These are phyloP conservation scores for Coracias cyanogaster DNA, from an alignment of 2,797 vertebrate genomes.

Conservation along the genomic window DNA sequence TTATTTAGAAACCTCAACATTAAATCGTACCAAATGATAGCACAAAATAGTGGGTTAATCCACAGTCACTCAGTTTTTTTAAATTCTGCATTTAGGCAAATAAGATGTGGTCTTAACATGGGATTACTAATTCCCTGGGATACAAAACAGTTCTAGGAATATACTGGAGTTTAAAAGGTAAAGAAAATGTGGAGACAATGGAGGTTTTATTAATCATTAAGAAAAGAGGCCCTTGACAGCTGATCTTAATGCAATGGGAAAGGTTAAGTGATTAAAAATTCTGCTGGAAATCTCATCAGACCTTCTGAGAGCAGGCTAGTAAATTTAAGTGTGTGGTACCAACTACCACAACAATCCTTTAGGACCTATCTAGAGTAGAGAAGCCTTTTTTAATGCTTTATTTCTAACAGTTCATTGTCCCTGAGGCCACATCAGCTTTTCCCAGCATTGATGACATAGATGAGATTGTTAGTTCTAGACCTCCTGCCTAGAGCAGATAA, in stretches of 20 bases:
- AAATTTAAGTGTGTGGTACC: conserved; percentile 26
- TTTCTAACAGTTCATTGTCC: conserved; percentile 20
- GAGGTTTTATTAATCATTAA: conserved; percentile 1
- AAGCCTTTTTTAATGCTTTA: conserved; percentile 28
- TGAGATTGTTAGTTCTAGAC: conserved; percentile 42
- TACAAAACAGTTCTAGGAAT: not conserved
- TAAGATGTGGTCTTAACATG: not conserved
- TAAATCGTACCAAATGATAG: not conserved
- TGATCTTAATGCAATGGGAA: conserved; percentile 36
- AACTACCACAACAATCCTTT: not conserved
- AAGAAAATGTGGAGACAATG: not conserved
- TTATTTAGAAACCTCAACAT: not conserved
- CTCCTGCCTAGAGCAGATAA: conserved; percentile 46
- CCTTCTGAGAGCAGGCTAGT: not conserved
- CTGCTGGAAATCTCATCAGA: not conserved
- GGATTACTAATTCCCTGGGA: not conserved
- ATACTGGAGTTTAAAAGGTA: not conserved
- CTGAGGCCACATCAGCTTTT: conserved; percentile 34
- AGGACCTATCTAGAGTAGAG: not conserved
- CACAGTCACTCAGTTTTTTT: not conserved
- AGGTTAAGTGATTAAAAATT: conserved; percentile 13
- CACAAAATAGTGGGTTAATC: not conserved
- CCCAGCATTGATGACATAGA: not conserved
- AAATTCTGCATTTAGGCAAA: not conserved
- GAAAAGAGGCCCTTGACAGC: not conserved